Conservation (phyloP, 2,113 vertebrate genomes). For the Thryonomys swinderianus region DNA sequence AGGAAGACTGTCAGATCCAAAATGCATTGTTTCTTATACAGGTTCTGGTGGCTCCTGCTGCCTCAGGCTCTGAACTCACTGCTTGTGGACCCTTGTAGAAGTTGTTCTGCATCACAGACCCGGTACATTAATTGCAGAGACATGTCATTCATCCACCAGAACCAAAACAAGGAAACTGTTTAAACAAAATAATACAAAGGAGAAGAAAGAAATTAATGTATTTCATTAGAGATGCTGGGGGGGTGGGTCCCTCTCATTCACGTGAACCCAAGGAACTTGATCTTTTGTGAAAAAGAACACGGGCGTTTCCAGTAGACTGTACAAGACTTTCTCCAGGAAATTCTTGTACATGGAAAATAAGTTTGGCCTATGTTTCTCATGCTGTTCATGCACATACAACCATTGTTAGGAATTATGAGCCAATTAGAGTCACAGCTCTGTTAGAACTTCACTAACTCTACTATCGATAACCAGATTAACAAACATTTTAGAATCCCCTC, state of each 20-base stretch:
- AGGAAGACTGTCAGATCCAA: too few species aligned
- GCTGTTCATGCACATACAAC: not conserved
- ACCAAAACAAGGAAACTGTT: not conserved
- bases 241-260: accelerated
- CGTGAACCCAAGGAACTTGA: slow-evolving; percentile 20
- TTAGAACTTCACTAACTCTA: slow-evolving; percentile 53
- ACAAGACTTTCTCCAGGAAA: slow-evolving; percentile 80
- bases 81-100: accelerated
- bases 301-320: slow-evolving; percentile 81
- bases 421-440: slow-evolving; percentile 33
- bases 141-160: not conserved
- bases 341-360: slow-evolving; percentile 70
- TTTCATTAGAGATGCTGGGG: not conserved
- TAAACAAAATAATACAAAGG: not conserved
- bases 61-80: accelerated
- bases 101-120: accelerated
- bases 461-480: slow-evolving; percentile 45
- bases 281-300: slow-evolving; percentile 86
- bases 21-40: not conserved
- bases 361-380: slow-evolving; percentile 41
- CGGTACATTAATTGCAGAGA: accelerated
- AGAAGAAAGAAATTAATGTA: not conserved
- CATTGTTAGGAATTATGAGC: slow-evolving; percentile 64
- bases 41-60: not conserved
- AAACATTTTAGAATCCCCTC: not conserved